Conservation (phyloP, 2,888 invertebrate species). For the Neoascia interrupta region DNA sequence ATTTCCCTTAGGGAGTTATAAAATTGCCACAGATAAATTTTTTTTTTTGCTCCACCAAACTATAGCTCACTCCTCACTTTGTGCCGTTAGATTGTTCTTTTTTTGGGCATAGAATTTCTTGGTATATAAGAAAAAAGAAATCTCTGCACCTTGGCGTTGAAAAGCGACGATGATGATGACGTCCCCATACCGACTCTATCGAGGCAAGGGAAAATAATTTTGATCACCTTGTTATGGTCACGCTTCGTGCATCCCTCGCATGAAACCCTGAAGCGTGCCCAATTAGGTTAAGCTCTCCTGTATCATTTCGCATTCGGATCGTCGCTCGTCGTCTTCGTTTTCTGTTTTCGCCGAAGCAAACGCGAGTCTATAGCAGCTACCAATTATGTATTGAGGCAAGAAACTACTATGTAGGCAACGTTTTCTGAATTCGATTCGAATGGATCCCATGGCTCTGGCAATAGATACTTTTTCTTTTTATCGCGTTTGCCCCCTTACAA, state of each 20-base stretch:
- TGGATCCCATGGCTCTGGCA: slow-evolving; percentile 46
- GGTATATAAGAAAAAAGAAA: slow-evolving; percentile 33
- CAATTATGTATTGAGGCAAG: slow-evolving; percentile 53
- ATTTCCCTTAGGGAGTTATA: slow-evolving; percentile 27
- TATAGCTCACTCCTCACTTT: slow-evolving; percentile 30
- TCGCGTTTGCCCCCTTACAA: neutral
- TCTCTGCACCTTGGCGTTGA: slow-evolving; percentile 5
- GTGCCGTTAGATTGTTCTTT: slow-evolving; percentile 52
- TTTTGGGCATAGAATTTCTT: slow-evolving; percentile 19
- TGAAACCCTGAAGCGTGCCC: slow-evolving; percentile 72
- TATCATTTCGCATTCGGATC: slow-evolving; percentile 64
- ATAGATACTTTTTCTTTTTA: slow-evolving; percentile 27
- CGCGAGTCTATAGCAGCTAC: slow-evolving; percentile 31
- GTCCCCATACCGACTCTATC: slow-evolving; percentile 2
- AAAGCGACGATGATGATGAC: slow-evolving; percentile 18
- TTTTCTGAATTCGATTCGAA: slow-evolving; percentile 50
- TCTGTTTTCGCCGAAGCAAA: slow-evolving; percentile 19
- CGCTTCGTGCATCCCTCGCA: slow-evolving; percentile 70
- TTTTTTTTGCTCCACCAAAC: neutral
- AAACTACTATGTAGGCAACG: slow-evolving; percentile 50
- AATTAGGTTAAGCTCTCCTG: slow-evolving; percentile 70
- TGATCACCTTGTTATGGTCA: slow-evolving; percentile 71
- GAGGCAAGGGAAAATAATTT: slow-evolving; percentile 46
- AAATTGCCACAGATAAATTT: slow-evolving; percentile 44
- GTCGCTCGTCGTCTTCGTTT: slow-evolving; percentile 15